phyloP scores from a whole-genome alignment of 2,888 invertebrate genomes.

The Endomychus coccineus region DNA sequence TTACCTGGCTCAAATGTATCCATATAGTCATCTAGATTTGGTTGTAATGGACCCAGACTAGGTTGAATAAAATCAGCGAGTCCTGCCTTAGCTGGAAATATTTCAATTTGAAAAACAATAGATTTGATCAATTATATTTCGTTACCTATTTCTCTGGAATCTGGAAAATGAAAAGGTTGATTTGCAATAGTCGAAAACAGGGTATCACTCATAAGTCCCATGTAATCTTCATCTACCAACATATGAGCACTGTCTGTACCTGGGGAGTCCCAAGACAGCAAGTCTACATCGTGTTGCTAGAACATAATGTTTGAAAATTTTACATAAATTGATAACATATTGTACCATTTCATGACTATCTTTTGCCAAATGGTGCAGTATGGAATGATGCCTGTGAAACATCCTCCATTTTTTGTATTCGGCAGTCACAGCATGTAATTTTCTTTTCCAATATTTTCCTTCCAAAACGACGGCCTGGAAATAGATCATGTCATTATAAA shows the following conservation, averaged over 20 bases:
- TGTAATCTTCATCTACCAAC: conserved; percentile 79
- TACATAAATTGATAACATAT: conserved; percentile 1
- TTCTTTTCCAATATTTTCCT: conserved; percentile 99
- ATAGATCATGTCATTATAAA: too few relatives aligned
- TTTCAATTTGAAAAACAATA: conserved; percentile 2
- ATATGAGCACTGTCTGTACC: conserved; percentile 62
- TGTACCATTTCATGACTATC: conserved; percentile 69
- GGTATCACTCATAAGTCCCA: conserved; percentile 84
- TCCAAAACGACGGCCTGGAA: conserved; percentile 91
- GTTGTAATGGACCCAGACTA: conserved; percentile 92
- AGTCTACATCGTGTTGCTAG: conserved; percentile 65
- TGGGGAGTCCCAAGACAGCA: conserved; percentile 63
- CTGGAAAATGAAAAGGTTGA: conserved; percentile 93
- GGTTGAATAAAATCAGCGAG: conserved; percentile 98
- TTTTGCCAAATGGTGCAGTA: conserved; percentile 55
- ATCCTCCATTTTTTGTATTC: conserved; percentile 99
- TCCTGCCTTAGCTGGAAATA: conserved; percentile 64
- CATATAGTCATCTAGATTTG: conserved; percentile 93
- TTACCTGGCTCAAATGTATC: conserved; percentile 67
- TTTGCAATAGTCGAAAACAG: conserved; percentile 80
- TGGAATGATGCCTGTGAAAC: conserved; percentile 74
- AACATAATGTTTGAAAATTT: too few relatives aligned
- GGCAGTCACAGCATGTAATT: conserved; percentile 91
- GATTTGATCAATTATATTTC: too few relatives aligned
- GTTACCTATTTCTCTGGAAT: conserved; percentile 95